Evolutionary conservation across 2,888 invertebrate species (phyloP).

Genomic region (Orthosia gothica): DNA sequence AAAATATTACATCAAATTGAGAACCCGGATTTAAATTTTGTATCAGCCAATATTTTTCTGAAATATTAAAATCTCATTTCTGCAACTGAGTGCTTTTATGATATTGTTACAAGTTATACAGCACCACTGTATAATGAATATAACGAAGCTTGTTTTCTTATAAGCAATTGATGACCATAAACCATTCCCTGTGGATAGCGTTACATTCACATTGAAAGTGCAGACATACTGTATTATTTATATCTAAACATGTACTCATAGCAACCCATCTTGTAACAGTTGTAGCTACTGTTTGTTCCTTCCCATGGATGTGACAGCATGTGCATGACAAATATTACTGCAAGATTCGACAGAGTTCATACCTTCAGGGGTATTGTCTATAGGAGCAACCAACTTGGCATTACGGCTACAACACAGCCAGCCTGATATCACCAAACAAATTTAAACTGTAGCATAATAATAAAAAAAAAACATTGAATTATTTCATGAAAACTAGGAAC

Average conservation of each 20-base stretch:
- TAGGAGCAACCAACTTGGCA: slow-evolving; percentile 79
- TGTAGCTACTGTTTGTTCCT: slow-evolving; percentile 26
- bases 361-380: slow-evolving; percentile 80
- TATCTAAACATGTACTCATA: slow-evolving; percentile 43
- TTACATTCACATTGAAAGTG: slow-evolving; percentile 49
- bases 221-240: slow-evolving; percentile 32
- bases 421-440: slow-evolving; percentile 79
- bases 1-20: not conserved
- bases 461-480: not conserved
- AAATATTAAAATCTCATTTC: slow-evolving; percentile 23
- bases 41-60: not conserved
- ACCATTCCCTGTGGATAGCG: slow-evolving; percentile 39
- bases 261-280: slow-evolving; percentile 57
- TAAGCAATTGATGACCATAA: slow-evolving; percentile 45
- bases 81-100: slow-evolving; percentile 27
- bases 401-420: slow-evolving; percentile 88
- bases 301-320: slow-evolving; percentile 71
- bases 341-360: slow-evolving; percentile 63
- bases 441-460: slow-evolving; percentile 38
- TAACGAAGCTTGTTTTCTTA: slow-evolving; percentile 40
- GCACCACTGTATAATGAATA: slow-evolving; percentile 14
- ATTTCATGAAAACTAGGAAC: not conserved
- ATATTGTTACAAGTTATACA: slow-evolving; percentile 18
- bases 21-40: not conserved
- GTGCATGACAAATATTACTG: slow-evolving; percentile 63